Conservation (phyloP, 2,888 invertebrate genomes). For the Lampropteryx suffumata region DNA sequence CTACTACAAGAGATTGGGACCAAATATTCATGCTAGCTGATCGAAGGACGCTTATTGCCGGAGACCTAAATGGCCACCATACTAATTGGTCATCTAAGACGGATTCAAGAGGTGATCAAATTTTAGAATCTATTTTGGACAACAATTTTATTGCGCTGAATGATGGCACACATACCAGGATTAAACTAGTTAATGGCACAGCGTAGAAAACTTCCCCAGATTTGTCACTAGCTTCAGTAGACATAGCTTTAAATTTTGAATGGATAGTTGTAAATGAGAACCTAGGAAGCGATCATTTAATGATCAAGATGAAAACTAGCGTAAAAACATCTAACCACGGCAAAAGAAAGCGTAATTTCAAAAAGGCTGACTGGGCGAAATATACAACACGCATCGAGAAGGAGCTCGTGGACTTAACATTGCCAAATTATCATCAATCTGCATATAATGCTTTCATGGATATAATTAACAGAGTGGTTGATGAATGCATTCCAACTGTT, state of each 20-base stretch:
- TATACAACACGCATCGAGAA: not conserved
- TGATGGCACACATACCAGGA: constrained; percentile 24
- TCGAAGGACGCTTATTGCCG: not conserved
- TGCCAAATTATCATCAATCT: not conserved
- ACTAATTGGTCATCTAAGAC: constrained; percentile 29
- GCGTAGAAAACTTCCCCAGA: constrained; percentile 1
- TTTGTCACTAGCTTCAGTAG: not conserved
- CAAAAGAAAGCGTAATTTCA: constrained; percentile 8
- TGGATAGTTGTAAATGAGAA: not conserved
- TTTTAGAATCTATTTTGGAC: constrained; percentile 24
- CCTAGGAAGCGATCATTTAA: constrained; percentile 9
- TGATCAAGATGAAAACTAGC: not conserved
- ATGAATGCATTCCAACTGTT: not conserved
- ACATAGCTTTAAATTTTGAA: not conserved
- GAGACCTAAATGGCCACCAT: constrained; percentile 32
- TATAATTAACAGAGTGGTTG: not conserved
- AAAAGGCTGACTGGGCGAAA: constrained; percentile 1
- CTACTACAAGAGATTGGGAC: constrained; percentile 28
- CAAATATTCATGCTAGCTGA: constrained; percentile 10
- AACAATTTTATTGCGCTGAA: constrained; percentile 24
- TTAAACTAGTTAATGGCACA: constrained; percentile 22
- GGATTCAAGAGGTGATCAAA: constrained; percentile 25
- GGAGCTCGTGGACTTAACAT: not conserved
- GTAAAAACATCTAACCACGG: too few species aligned
- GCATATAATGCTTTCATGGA: not conserved